phyloP scores from a whole-genome alignment of 92 coral and sea anemone genomes.

The Phenganax marumi region DNA sequence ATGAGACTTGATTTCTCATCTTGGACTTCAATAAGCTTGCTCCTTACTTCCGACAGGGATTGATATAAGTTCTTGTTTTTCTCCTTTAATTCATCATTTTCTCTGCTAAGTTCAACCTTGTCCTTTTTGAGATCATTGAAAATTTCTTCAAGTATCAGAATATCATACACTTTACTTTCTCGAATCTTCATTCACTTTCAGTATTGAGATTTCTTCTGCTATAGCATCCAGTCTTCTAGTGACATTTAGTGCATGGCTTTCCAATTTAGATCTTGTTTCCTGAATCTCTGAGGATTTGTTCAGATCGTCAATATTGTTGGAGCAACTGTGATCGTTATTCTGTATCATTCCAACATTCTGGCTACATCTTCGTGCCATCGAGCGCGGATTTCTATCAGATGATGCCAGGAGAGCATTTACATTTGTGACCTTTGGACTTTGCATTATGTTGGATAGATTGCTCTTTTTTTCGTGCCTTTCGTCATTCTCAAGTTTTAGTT shows the following conservation, averaged over 20 bases:
- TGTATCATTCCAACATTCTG: background rate
- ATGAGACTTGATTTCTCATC: too few relatives aligned
- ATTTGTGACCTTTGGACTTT: conserved; percentile 7
- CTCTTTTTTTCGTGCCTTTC: too few relatives aligned
- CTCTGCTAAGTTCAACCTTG: too few relatives aligned
- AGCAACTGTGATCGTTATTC: background rate
- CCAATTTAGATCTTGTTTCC: background rate
- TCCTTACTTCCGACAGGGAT: background rate
- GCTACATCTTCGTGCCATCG: background rate
- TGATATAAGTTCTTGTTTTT: too few relatives aligned
- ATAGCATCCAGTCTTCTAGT: background rate
- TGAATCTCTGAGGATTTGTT: background rate
- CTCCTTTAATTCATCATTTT: too few relatives aligned
- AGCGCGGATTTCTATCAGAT: background rate
- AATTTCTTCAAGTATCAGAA: too few relatives aligned
- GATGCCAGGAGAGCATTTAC: background rate
- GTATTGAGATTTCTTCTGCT: conserved; percentile 2
- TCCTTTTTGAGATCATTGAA: too few relatives aligned
- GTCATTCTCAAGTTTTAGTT: too few relatives aligned
- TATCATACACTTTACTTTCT: background rate
- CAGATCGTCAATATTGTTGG: too few relatives aligned
- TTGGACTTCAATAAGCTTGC: too few relatives aligned
- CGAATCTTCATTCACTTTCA: background rate
- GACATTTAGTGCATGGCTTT: conserved; percentile 1
- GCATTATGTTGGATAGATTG: too few relatives aligned